Base-by-base conservation (phyloP, 2,113 vertebrate species). In the Crotalus horridus region DNA sequence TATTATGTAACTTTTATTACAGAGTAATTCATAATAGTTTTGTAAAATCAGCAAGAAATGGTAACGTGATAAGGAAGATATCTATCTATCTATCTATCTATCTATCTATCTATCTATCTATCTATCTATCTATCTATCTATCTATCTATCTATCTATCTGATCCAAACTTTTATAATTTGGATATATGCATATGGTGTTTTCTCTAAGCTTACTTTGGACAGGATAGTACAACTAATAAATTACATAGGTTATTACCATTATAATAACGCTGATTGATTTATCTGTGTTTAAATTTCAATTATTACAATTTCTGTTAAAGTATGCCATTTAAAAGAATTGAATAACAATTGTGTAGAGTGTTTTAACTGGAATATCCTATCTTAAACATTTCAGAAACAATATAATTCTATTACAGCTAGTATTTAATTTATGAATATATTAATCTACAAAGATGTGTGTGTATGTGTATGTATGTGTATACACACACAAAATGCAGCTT, bases 361-460 rank as follows among this genome's bases (percentile, higher is more conserved):
- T 96, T 97, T 91, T 92, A 95, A 94, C 88, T 94, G 33, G 95
- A 96, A 97, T 95, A 94, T 91, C 93, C 90, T 96, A 96, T 95
- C 96, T 95, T 92, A 96, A 96, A 95, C 95, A 95, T 97, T 97
- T 97, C 93, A 96, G 94, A 93, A 96, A 96, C 96, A 95, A 95
- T 89, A 96, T 89, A 95, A 95, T 95, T 96, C 96, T 95, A 96
- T 95, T 97, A 96, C 94, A 94, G 94, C 94, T 97, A 96, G 96
- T 96, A 96, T 96, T 95, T 95, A 97, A 97, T 97, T 97, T 97
- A 97, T 97, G 92, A 95, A 91, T 89, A 89, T 93, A 96, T 96
- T 97, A 97, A 93, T 97, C 96, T 97, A 94, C 91, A 94, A 96
- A 97, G 95, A 97, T 90, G 2, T 26, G 9, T 61, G 9, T 59